Percentiles rank a stretch among this genome's conserved stretches.
These are phyloP conservation scores for Rattus norvegicus DNA, from an alignment of 2,113 vertebrate species.

Conservation along the genomic window GRCr8 NC_086021.1:104072001-104072500, in stretches of 20 bases:
- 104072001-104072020: not conserved
- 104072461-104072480: conserved; percentile 48
- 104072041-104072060: not conserved
- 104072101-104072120: not conserved
- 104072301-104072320: not conserved
- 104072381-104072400: conserved; percentile 84
- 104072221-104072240: conserved; percentile 37
- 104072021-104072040: not conserved
- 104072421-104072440: conserved; percentile 85
- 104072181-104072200: not conserved
- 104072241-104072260: conserved; percentile 50
- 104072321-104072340: conserved; percentile 69
- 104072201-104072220: not conserved
- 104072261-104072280: conserved; percentile 43
- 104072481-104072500: not conserved
- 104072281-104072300: conserved; percentile 76
- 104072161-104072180: not conserved
- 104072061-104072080: too few relatives aligned
- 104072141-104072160: not conserved
- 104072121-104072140: not conserved
- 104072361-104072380: conserved; percentile 84
- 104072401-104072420: conserved; percentile 87
- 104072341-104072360: conserved; percentile 81
- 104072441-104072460: conserved; percentile 74
- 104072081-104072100: not conserved